Percentiles rank a stretch among this genome's conserved stretches.
phyloP scores from a whole-genome alignment of 2,113 vertebrate genomes.

The Semnornis frantzii region DNA sequence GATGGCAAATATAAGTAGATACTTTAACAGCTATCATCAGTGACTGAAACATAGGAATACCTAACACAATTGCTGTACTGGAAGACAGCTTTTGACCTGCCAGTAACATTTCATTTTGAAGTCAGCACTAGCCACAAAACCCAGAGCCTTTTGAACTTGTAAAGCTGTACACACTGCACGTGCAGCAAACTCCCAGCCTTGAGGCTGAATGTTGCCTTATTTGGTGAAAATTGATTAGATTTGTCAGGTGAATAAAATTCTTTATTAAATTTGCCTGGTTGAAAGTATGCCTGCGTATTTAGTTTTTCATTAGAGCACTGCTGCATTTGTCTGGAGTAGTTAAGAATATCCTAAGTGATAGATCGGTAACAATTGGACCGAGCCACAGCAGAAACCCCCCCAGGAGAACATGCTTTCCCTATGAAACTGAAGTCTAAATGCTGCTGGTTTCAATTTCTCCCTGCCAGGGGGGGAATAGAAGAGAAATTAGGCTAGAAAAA shows the following conservation, averaged over 20 bases:
- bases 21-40: neutral
- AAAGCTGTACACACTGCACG: neutral
- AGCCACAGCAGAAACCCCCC: neutral
- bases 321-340: slow-evolving; percentile 50
- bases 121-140: neutral
- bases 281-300: slow-evolving; percentile 9
- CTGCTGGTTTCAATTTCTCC: slow-evolving; percentile 13
- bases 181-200: neutral
- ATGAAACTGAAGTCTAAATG: neutral
- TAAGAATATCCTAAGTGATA: slow-evolving; percentile 18
- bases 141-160: neutral
- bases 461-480: neutral
- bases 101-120: neutral
- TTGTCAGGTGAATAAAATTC: slow-evolving; percentile 63
- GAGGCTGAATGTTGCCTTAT: slow-evolving; percentile 3
- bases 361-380: slow-evolving; percentile 8
- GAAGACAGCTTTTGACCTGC: slow-evolving; percentile 24
- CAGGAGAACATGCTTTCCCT: neutral
- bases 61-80: neutral
- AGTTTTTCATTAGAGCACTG: neutral
- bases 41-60: neutral
- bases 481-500: neutral
- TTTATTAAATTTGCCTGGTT: slow-evolving; percentile 45
- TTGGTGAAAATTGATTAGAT: slow-evolving; percentile 56
- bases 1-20: slow-evolving; percentile 9